Evolutionary conservation across 92 coral and sea anemone genomes (phyloP).

Genomic region (Phenganax stokvisi): DNA sequence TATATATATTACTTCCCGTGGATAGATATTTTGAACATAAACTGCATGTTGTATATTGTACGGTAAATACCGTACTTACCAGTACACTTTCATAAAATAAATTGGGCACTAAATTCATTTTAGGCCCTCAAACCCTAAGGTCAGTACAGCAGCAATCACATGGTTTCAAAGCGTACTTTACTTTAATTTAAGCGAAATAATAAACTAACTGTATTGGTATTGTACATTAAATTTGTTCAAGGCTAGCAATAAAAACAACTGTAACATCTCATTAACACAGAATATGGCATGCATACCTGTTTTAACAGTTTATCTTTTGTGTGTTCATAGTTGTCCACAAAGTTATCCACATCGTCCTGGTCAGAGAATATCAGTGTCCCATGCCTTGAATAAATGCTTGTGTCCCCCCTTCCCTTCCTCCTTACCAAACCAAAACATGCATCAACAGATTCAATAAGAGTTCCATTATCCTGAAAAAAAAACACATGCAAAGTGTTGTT

Average conservation of each 20-base stretch:
- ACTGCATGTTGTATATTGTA: too few relatives aligned
- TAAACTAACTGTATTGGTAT: too few relatives aligned
- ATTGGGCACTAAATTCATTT: too few relatives aligned
- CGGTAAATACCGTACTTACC: too few relatives aligned
- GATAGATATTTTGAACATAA: too few relatives aligned
- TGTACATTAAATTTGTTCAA: neutral
- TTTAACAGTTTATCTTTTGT: slow-evolving; percentile 21
- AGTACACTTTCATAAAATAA: too few relatives aligned
- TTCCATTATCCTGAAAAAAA: slow-evolving; percentile 46
- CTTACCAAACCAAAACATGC: slow-evolving; percentile 61
- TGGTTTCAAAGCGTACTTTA: too few relatives aligned
- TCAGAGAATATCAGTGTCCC: slow-evolving; percentile 54
- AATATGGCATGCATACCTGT: slow-evolving; percentile 5
- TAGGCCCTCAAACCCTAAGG: too few relatives aligned
- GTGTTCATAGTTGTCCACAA: slow-evolving; percentile 48
- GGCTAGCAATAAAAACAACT: neutral
- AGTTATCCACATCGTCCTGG: slow-evolving; percentile 62
- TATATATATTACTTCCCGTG: too few relatives aligned
- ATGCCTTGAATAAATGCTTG: slow-evolving; percentile 46
- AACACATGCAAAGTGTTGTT: neutral
- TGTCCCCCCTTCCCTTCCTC: slow-evolving; percentile 49
- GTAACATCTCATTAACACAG: neutral
- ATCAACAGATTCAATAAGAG: slow-evolving; percentile 57
- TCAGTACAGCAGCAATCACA: too few relatives aligned
- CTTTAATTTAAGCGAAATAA: too few relatives aligned